Percentiles rank a stretch among this genome's conserved stretches.
Conservation (phyloP, 2,797 vertebrate species). For the Poecilia velifera region DNA sequence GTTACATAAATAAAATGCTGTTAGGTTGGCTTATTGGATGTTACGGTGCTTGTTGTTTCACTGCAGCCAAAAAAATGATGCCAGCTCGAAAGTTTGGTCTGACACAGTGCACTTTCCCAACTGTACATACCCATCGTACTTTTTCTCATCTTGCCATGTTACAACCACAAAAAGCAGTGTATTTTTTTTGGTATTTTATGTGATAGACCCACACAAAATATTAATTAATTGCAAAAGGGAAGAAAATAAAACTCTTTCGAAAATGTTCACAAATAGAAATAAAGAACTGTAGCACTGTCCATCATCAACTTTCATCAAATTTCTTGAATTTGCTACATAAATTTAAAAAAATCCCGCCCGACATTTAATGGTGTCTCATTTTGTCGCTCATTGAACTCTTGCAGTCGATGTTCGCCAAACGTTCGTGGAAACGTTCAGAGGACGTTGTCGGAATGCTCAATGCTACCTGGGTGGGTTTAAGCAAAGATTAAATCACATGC, state of each 20-base stretch:
- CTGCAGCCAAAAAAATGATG: neutral
- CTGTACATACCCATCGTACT: neutral
- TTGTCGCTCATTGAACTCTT: neutral
- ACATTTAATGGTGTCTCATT: neutral
- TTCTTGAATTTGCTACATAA: neutral
- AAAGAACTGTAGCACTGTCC: neutral
- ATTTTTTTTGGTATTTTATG: neutral
- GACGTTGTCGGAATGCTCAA: neutral
- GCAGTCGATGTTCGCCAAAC: neutral
- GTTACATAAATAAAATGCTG: constrained; percentile 22
- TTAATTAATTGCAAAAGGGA: neutral
- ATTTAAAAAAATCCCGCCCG: neutral
- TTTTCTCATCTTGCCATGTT: neutral
- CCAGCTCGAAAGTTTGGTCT: constrained; percentile 10
- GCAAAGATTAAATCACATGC: neutral
- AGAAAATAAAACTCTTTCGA: neutral
- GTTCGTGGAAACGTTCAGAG: neutral
- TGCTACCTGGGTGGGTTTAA: neutral
- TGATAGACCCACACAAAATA: neutral
- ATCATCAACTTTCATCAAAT: neutral
- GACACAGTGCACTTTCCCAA: neutral
- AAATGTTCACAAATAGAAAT: neutral
- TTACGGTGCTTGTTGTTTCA: neutral
- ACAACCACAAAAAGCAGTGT: neutral
- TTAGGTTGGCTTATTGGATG: constrained; percentile 1